These are phyloP conservation scores for Tragelaphus scriptus DNA, from an alignment of 2,113 vertebrate species.

Conservation along the genomic window DNA sequence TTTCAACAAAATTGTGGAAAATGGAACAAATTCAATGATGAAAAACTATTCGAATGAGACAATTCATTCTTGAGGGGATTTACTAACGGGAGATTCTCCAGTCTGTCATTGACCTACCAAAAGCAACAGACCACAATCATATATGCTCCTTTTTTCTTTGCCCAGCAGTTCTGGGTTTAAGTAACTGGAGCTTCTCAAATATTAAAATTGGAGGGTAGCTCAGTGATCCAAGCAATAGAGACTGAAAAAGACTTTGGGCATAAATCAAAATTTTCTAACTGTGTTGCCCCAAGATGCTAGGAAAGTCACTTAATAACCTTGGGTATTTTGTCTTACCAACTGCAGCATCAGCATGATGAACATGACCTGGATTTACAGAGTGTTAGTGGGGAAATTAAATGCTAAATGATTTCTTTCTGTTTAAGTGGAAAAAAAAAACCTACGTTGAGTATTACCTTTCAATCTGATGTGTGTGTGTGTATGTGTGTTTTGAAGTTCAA, in stretches of 20 bases:
- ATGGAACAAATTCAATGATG: conserved; percentile 1
- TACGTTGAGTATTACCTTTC: neutral
- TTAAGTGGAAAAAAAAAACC: neutral
- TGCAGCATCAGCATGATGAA: neutral
- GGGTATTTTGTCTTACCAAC: neutral
- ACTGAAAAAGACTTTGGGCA: neutral
- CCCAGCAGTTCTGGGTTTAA: neutral
- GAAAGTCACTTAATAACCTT: neutral
- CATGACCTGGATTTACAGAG: neutral
- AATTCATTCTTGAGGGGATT: conserved; percentile 11
- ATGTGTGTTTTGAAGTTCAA: neutral
- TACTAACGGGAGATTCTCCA: neutral
- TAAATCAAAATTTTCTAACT: neutral
- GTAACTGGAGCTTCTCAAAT: neutral
- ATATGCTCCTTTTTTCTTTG: neutral
- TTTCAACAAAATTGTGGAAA: conserved; percentile 58
- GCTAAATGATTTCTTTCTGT: neutral
- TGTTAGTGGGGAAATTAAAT: neutral
- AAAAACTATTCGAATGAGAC: conserved; percentile 13
- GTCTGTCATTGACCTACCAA: neutral
- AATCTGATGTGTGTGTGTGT: neutral
- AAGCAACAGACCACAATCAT: neutral
- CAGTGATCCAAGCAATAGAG: neutral
- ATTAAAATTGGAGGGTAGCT: neutral
- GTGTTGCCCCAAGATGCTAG: neutral